A percentile compares a stretch with the other conserved stretches of the same genome.
Evolutionary conservation across 1,140 invertebrate genomes (phyloP).

Genomic region (Ceratosolen solmsi): DNA sequence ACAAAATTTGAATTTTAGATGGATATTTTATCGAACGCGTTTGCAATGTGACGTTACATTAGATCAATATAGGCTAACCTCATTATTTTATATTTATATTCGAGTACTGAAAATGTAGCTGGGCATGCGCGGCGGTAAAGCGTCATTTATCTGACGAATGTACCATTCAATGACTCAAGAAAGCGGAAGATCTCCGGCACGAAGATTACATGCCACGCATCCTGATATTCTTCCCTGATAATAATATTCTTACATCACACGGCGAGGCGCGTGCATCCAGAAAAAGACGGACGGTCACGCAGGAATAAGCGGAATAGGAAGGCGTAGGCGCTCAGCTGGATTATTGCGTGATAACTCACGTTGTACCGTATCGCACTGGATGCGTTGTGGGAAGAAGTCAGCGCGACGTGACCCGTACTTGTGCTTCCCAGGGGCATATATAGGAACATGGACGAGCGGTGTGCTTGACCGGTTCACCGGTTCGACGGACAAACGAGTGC

Average conservation of each 20-base stretch:
- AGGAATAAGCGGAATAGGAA: not conserved
- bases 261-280: not conserved
- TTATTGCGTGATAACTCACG: slow-evolving; percentile 50
- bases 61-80: too few relatives aligned
- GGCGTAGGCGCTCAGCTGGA: not conserved
- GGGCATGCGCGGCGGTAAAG: not conserved
- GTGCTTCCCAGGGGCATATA: not conserved
- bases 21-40: too few relatives aligned
- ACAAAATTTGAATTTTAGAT: too few relatives aligned
- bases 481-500: slow-evolving; percentile 42
- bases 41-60: too few relatives aligned
- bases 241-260: slow-evolving; percentile 26
- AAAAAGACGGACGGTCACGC: not conserved
- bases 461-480: slow-evolving; percentile 28
- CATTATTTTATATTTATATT: too few relatives aligned
- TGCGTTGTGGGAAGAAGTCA: slow-evolving; percentile 3
- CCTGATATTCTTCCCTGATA: not conserved
- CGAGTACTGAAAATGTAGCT: too few relatives aligned
- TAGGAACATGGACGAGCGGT: not conserved
- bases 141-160: not conserved
- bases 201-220: not conserved
- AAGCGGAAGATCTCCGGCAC: not conserved
- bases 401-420: slow-evolving; percentile 18
- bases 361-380: slow-evolving; percentile 14
- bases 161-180: not conserved